phyloP scores from a whole-genome alignment of 2,113 vertebrate genomes.

The rabbit (Oryctolagus cuniculus) region mOryCun1.1 NC_091441.1:97383001-97383500 shows the following conservation, averaged over 20 bases:
- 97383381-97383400: no score
- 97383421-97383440: no score
- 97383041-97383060: neutral
- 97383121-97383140: neutral
- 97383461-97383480: no score
- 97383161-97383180: neutral
- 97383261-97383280: neutral
- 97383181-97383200: neutral
- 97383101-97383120: neutral
- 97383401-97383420: no score
- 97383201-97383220: accelerated
- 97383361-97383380: neutral
- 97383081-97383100: neutral
- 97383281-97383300: neutral
- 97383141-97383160: neutral
- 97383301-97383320: neutral
- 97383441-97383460: no score
- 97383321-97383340: neutral
- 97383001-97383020: neutral
- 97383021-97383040: neutral
- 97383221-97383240: neutral
- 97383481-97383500: no score
- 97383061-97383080: neutral
- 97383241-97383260: neutral
- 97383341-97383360: neutral